Percentiles rank a stretch among this genome's conserved stretches.
phyloP scores from a whole-genome alignment of 2,888 invertebrate species.

The Sipha maydis region DNA sequence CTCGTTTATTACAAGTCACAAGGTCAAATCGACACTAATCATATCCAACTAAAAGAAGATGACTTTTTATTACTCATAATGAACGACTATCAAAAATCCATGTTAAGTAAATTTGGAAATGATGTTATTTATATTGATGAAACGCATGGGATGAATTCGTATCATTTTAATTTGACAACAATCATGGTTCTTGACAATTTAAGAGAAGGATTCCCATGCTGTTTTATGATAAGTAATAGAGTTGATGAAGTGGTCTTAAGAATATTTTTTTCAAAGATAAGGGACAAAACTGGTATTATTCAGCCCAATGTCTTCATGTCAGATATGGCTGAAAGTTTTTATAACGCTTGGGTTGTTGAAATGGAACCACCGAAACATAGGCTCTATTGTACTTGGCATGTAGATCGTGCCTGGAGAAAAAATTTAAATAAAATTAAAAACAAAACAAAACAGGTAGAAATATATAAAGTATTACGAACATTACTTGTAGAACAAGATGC shows the following conservation, averaged over 20 bases:
- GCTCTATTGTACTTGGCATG: not conserved
- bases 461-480: too few relatives aligned
- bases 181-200: too few relatives aligned
- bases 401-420: not conserved
- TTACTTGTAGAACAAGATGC: too few relatives aligned
- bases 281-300: too few relatives aligned
- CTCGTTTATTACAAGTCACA: not conserved
- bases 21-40: not conserved
- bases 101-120: constrained; percentile 6
- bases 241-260: constrained; percentile 2
- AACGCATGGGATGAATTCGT: not conserved
- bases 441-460: not conserved
- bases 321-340: constrained; percentile 40
- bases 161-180: too few relatives aligned
- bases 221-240: constrained; percentile 31
- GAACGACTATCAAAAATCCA: constrained; percentile 1
- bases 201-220: constrained; percentile 17
- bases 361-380: not conserved
- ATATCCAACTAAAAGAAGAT: too few relatives aligned
- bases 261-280: not conserved
- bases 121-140: constrained; percentile 35
- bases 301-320: too few relatives aligned
- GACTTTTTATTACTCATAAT: constrained; percentile 42
- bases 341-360: not conserved
- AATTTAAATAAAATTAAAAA: not conserved